A percentile compares a stretch with the other conserved stretches of the same genome.
These are phyloP conservation scores for Dendrolimus kikuchii DNA, from an alignment of 1,140 invertebrate genomes.

Conservation along the genomic window DNA sequence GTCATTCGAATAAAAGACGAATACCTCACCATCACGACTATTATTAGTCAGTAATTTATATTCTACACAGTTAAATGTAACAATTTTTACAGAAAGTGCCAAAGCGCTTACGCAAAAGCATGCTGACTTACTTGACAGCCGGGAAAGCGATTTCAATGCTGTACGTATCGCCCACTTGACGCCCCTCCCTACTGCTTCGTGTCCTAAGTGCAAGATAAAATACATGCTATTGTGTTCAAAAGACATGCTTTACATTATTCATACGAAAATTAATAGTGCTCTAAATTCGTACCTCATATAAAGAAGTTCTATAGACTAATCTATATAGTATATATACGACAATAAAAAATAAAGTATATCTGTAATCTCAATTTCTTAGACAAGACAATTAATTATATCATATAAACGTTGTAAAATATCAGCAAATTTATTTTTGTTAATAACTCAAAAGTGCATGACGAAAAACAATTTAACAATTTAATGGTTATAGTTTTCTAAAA, in stretches of 20 bases:
- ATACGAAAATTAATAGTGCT: conserved; percentile 1
- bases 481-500: no score
- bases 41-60: neutral
- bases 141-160: conserved; percentile 92
- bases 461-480: no score
- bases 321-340: no score
- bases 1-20: no score
- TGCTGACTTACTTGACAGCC: conserved; percentile 89
- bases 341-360: no score
- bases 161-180: conserved; percentile 86
- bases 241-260: conserved; percentile 38
- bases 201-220: conserved; percentile 67
- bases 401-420: no score
- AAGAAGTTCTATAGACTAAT: no score
- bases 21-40: neutral
- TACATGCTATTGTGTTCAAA: conserved; percentile 65
- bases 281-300: neutral
- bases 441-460: no score
- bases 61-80: neutral
- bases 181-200: conserved; percentile 75
- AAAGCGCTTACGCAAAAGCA: conserved; percentile 28
- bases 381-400: no score
- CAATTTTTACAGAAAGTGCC: conserved; percentile 17
- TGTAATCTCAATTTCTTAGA: no score
- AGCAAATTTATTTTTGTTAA: no score